Evolutionary conservation across 2,797 vertebrate genomes (phyloP).

Genomic region (Sebastes nivosus): DNA sequence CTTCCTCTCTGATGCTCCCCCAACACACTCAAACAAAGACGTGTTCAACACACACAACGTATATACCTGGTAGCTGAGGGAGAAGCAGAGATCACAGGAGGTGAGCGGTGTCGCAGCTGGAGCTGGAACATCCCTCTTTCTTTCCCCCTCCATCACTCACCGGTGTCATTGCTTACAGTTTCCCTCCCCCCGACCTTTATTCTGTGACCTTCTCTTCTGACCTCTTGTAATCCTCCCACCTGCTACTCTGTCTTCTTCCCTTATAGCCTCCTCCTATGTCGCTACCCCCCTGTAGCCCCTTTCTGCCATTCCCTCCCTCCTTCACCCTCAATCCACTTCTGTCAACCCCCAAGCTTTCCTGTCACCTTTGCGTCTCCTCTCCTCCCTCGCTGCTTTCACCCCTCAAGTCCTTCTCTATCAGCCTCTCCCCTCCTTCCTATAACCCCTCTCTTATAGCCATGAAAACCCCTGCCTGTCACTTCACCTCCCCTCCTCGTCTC

Average conservation of each 20-base stretch:
- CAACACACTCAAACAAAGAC: not conserved
- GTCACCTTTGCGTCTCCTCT: slow-evolving; percentile 51
- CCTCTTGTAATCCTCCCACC: slow-evolving; percentile 58
- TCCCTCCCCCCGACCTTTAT: slow-evolving; percentile 31
- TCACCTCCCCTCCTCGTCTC: slow-evolving; percentile 23
- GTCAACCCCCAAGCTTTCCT: slow-evolving; percentile 47
- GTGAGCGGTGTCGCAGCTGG: slow-evolving; percentile 58
- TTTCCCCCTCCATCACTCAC: slow-evolving; percentile 8
- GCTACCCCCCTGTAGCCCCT: slow-evolving; percentile 33
- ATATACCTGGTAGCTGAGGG: slow-evolving; percentile 18
- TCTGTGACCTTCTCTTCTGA: slow-evolving; percentile 46
- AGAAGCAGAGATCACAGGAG: slow-evolving; percentile 49
- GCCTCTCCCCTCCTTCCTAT: slow-evolving; percentile 20
- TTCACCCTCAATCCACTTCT: slow-evolving; percentile 27
- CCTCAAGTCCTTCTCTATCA: slow-evolving; percentile 52
- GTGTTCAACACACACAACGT: not conserved
- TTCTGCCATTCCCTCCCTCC: slow-evolving; percentile 50
- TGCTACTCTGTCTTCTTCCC: slow-evolving; percentile 30
- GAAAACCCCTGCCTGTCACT: slow-evolving; percentile 48
- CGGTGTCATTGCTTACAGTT: slow-evolving; percentile 24
- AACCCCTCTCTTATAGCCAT: slow-evolving; percentile 16
- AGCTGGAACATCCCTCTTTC: slow-evolving; percentile 30
- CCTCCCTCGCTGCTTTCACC: slow-evolving; percentile 19
- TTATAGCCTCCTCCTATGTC: not conserved
- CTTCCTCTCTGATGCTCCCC: slow-evolving; percentile 1